phyloP scores from a whole-genome alignment of 2,797 vertebrate genomes.

The Poecilia gillii region DNA sequence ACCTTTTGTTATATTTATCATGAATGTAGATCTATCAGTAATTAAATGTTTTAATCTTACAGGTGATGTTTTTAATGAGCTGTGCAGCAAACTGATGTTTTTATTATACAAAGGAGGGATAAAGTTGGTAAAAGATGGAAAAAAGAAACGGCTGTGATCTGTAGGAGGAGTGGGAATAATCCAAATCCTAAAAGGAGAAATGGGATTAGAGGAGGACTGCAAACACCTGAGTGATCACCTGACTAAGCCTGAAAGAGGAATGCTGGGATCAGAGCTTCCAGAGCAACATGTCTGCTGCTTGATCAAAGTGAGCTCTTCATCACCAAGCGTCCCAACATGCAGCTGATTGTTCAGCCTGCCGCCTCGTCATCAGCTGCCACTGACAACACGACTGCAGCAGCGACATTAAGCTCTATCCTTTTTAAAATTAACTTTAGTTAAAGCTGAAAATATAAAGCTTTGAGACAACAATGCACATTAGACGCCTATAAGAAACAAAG shows the following conservation, averaged over 20 bases:
- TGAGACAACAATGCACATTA: neutral
- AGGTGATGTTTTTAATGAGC: neutral
- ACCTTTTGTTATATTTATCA: neutral
- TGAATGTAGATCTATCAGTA: neutral
- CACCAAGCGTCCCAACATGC: neutral
- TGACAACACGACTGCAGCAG: neutral
- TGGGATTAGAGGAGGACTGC: neutral
- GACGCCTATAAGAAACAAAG: neutral
- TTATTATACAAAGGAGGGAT: neutral
- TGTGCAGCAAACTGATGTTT: neutral
- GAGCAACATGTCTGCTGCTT: neutral
- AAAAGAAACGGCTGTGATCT: neutral
- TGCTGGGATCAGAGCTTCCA: neutral
- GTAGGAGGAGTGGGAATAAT: neutral
- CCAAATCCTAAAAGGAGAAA: neutral
- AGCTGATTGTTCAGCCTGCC: neutral
- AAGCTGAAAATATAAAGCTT: neutral
- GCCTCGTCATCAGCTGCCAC: neutral
- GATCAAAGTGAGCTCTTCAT: conserved; percentile 2
- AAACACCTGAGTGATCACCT: conserved; percentile 2
- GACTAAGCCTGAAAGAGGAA: neutral
- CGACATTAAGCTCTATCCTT: neutral
- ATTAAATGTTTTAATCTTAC: neutral
- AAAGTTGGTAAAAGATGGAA: neutral
- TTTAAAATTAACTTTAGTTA: neutral